Evolutionary conservation across 2,888 invertebrate species (phyloP), one percentile per base, ranked within the genome.

Genomic region (Tetanocera ferruginea): DNA sequence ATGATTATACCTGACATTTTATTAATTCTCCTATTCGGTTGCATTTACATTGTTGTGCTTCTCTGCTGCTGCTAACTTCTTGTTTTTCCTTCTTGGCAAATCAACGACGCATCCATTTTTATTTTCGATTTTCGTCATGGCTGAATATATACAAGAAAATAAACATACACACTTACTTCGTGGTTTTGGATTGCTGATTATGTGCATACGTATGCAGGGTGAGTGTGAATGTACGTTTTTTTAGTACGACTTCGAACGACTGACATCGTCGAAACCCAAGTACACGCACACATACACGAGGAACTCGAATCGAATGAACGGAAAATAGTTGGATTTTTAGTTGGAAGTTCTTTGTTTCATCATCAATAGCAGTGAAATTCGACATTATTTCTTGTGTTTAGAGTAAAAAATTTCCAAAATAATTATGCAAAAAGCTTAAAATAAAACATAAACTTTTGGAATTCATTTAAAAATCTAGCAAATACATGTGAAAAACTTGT

Each of bases 301-400:
- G 67, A 69, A 74, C 43, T 70, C 74, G 60, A 73, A 74, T 72
- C 52, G 64, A 55, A 64, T 60, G 76, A 57, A 72, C 34, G 60
- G 34, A 60, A 60, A 79, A 77, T 79, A 76, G 77, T 80, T 73
- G 64, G 66, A 64, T 62, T 55, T 62, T 76, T 72, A 67, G 72
- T 62, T 37, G 66, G 49, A 67, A 76, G 78, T 80, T 79, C 75
- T 79, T 78, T 79, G 78, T 78, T 80, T 80, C 78, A 70, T 79
- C 80, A 78, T 80, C 80, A 28, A 14, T 43, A 37, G 28, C 14
- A 64, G 62, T 43, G 23, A 69, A 60, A 60, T 43, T 78, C 67
- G 23, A 9, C 5, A 25, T 75, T 66, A 73, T 76, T 79, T 77
- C 66, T 19, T 72, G 77, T 55, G 34, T 49, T 64, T 64, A 71